These are phyloP conservation scores for Campylomormyrus numenius DNA, from an alignment of 2,113 vertebrate species.

Conservation along the genomic window DNA sequence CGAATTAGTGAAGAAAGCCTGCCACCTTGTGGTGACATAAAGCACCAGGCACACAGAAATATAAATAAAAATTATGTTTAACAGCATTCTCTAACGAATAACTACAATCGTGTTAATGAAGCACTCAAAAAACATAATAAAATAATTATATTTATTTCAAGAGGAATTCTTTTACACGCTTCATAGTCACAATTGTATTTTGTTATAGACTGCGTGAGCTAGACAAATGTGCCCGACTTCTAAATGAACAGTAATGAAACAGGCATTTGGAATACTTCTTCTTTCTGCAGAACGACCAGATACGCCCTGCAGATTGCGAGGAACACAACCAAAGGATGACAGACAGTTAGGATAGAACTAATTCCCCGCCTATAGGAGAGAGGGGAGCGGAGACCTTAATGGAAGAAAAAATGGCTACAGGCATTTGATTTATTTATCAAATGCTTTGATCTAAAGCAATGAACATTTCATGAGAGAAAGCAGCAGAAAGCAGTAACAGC, in stretches of 20 bases:
- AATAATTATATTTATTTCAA: neutral
- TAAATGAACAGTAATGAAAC: neutral
- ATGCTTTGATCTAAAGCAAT: neutral
- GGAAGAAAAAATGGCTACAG: neutral
- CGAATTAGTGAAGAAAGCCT: neutral
- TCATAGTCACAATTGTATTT: neutral
- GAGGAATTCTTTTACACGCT: neutral
- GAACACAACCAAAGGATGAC: neutral
- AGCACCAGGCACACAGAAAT: neutral
- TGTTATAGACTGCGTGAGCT: neutral
- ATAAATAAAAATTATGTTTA: neutral
- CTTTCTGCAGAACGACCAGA: neutral
- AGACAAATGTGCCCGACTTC: neutral
- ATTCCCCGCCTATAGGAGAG: neutral
- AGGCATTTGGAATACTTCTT: neutral
- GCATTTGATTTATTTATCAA: neutral
- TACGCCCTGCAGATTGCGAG: neutral
- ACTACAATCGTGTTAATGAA: neutral
- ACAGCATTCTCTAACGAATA: neutral
- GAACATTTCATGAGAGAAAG: neutral
- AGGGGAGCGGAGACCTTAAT: neutral
- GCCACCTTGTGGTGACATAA: neutral
- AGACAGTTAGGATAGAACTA: neutral
- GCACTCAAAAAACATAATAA: neutral
- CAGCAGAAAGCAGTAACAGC: neutral